Conservation (phyloP, 2,113 vertebrate species). For the Micronycteris hirsuta region DNA sequence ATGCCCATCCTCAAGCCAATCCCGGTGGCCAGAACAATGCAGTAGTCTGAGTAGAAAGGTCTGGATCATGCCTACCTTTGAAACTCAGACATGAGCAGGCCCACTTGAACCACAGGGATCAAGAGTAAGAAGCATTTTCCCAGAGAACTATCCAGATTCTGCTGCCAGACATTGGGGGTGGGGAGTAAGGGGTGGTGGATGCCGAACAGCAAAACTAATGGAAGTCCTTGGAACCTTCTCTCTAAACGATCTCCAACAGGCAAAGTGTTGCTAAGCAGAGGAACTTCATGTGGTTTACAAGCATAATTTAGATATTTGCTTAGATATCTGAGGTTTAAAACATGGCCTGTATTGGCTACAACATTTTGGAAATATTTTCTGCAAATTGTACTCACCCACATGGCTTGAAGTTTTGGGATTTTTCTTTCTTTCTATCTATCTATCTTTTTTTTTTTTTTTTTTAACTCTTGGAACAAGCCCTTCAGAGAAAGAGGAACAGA, state of each 20-base stretch:
- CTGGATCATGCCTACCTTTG: not conserved
- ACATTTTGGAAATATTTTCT: conserved; percentile 58
- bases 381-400: conserved; percentile 43
- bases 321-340: conserved; percentile 41
- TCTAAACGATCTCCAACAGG: not conserved
- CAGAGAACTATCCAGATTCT: not conserved
- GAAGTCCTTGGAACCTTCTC: not conserved
- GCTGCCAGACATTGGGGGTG: not conserved
- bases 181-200: not conserved
- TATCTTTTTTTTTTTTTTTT: not conserved
- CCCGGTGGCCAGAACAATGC: not conserved
- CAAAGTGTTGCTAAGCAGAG: not conserved
- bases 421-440: conserved; percentile 16
- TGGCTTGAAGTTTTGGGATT: conserved; percentile 41
- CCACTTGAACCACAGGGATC: not conserved
- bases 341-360: not conserved
- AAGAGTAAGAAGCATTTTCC: not conserved
- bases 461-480: conserved; percentile 55
- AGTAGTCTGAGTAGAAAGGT: not conserved
- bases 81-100: not conserved
- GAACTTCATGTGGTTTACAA: not conserved
- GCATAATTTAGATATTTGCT: conserved; percentile 42
- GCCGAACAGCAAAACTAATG: not conserved
- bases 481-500: conserved; percentile 63
- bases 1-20: not conserved